Percentiles rank a stretch among this genome's conserved stretches.
phyloP scores from a whole-genome alignment of 1,140 invertebrate species.

The Saccostrea glomerata region DNA sequence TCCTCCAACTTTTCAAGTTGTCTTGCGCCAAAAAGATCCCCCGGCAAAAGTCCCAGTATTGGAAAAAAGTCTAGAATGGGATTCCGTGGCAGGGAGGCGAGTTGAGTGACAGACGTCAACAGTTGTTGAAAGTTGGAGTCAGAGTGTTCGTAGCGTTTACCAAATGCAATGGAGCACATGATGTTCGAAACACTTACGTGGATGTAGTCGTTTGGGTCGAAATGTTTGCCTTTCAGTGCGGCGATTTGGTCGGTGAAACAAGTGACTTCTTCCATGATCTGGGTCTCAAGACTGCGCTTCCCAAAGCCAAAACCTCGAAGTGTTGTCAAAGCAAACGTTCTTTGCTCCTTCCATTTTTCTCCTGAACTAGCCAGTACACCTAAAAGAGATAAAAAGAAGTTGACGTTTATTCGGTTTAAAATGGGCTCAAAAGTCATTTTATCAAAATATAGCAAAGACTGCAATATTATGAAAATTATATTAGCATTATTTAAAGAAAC shows the following conservation, averaged over 20 bases:
- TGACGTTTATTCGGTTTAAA: no score
- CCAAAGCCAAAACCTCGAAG: slow-evolving; percentile 88
- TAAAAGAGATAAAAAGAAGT: not conserved
- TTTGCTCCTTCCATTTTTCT: slow-evolving; percentile 88
- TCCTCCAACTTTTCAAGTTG: not conserved
- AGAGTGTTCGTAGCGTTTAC: slow-evolving; percentile 85
- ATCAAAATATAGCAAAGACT: not conserved
- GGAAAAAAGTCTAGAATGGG: slow-evolving; percentile 14
- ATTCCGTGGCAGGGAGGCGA: not conserved
- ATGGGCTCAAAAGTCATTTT: not conserved
- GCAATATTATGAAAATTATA: not conserved
- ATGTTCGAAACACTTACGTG: slow-evolving; percentile 90
- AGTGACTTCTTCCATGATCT: slow-evolving; percentile 82
- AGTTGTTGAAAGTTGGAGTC: slow-evolving; percentile 2
- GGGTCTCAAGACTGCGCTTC: slow-evolving; percentile 85
- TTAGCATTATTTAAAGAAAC: not conserved
- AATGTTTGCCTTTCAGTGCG: slow-evolving; percentile 15
- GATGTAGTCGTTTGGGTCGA: slow-evolving; percentile 36
- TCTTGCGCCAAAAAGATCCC: slow-evolving; percentile 42
- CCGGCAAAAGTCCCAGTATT: slow-evolving; percentile 33
- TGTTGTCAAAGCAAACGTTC: slow-evolving; percentile 86
- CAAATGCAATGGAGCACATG: slow-evolving; percentile 94
- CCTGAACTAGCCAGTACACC: slow-evolving; percentile 78
- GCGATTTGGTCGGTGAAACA: slow-evolving; percentile 43
- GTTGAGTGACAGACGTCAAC: not conserved